Base-by-base conservation (phyloP, 2,797 vertebrate species). In the Malacoraja senta region DNA sequence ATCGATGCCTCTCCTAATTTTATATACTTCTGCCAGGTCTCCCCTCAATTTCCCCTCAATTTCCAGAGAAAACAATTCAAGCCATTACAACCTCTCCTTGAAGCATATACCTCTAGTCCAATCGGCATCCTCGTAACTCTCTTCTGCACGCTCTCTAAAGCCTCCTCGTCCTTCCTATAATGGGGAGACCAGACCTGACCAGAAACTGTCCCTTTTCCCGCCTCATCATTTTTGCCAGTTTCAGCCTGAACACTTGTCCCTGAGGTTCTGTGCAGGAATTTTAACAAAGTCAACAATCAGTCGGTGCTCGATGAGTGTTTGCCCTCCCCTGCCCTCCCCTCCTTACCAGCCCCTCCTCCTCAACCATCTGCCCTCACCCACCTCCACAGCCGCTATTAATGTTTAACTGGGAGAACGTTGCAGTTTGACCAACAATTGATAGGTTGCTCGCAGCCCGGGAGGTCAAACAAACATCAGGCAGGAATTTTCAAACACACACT, bases 391-490 rank as follows among this genome's bases (percentile, higher is more conserved):
- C 72, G 93, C 94, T 93, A 93, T 91, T 94, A 94, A 95, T 94
- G 94, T 93, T 95, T 96, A 95, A 96, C 94, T 76, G n/a, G 93
- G 93, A 17, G 44, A 74, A 78, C 71, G 17, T 8, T 0, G 0
- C 84, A 9, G 26, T 44, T 83, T 58, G 93, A 93, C 94, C 91
- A 94, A 93, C 94, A 94, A 94, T 94, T 93, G 93, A 74, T 94
- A 93, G 94, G 93, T 93, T 95, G 94, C 95, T 93, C 93, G 93
- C 93, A 93, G 38, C 74, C 93, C 93, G 9, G 94, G 94, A 95
- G 96, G 95, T 96, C 96, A 96, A 94, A 94, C 94, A 95, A 95
- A 95, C 53, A 91, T 58, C 44, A 65, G 94, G 93, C 24, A 78
- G 94, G 95, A 76, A 95, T 95, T 94, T 0, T 29, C 94, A 95